phyloP scores from a whole-genome alignment of 2,888 invertebrate genomes.

The Tinea semifulvella region DNA sequence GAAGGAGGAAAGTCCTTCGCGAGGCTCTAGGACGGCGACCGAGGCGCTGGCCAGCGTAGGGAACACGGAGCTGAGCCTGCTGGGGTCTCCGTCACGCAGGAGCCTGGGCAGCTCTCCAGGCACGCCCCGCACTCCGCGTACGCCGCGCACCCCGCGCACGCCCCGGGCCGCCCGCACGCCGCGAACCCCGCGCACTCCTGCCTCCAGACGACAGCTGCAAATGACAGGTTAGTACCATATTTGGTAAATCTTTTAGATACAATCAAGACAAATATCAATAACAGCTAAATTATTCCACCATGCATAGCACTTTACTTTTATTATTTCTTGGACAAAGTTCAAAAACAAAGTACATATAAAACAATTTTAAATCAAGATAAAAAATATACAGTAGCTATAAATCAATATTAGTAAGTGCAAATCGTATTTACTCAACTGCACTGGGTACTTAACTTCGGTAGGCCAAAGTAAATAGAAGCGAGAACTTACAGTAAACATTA shows the following conservation, averaged over 20 bases:
- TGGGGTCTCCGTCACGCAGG: constrained; percentile 51
- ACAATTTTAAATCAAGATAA: too few species aligned
- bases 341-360: too few species aligned
- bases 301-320: too few species aligned
- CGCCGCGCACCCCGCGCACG: constrained; percentile 37
- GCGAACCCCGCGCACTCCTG: constrained; percentile 53
- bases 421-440: constrained; percentile 6
- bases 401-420: constrained; percentile 1
- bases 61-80: constrained; percentile 47
- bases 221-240: constrained; percentile 45
- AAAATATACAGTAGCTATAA: constrained; percentile 1
- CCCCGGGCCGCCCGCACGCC: constrained; percentile 45
- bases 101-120: constrained; percentile 35
- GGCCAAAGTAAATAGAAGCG: background rate
- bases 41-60: constrained; percentile 51
- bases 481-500: too few species aligned
- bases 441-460: background rate
- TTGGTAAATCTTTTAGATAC: constrained; percentile 7
- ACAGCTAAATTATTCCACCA: background rate
- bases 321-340: too few species aligned
- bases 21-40: constrained; percentile 31
- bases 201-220: constrained; percentile 60
- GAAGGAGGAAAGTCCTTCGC: constrained; percentile 42
- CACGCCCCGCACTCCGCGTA: constrained; percentile 45
- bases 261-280: background rate